Percentiles rank a stretch among this genome's conserved stretches.
Evolutionary conservation across 2,888 invertebrate species (phyloP).

Genomic region (Agrochola litura): DNA sequence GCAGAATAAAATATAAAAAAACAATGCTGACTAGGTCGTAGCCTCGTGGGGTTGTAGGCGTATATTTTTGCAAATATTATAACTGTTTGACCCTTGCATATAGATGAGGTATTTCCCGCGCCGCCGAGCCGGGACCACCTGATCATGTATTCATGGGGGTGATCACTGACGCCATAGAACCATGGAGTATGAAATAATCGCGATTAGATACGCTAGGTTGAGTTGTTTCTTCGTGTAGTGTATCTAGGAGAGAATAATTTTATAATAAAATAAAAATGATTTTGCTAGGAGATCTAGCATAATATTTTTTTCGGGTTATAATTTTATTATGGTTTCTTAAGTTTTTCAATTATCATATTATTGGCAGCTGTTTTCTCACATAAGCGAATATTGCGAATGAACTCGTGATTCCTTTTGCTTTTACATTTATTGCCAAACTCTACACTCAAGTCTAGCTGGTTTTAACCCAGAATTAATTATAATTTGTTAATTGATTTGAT

Average conservation of each 20-base stretch:
- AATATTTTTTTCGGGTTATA: neutral
- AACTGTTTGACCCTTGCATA: slow-evolving; percentile 85
- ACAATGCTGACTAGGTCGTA: slow-evolving; percentile 62
- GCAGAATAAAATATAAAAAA: slow-evolving; percentile 58
- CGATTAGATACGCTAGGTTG: slow-evolving; percentile 35
- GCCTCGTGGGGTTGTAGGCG: slow-evolving; percentile 35
- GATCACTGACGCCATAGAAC: slow-evolving; percentile 69
- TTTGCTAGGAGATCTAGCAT: neutral
- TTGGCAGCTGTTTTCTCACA: neutral
- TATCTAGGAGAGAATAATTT: neutral
- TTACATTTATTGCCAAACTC: neutral
- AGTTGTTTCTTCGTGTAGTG: neutral
- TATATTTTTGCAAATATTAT: slow-evolving; percentile 78
- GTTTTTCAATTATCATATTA: neutral
- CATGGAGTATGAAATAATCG: slow-evolving; percentile 61
- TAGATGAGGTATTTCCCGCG: slow-evolving; percentile 84
- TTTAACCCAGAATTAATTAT: neutral
- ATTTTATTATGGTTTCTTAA: neutral
- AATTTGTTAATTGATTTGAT: neutral
- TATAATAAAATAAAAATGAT: neutral
- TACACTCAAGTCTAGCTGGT: no score
- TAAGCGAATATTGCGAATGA: neutral
- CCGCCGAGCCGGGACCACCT: slow-evolving; percentile 71
- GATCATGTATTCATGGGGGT: slow-evolving; percentile 86
- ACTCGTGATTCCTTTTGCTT: neutral